Base-by-base conservation (phyloP, 2,888 invertebrate genomes). In the Drosophila atripex region DNA sequence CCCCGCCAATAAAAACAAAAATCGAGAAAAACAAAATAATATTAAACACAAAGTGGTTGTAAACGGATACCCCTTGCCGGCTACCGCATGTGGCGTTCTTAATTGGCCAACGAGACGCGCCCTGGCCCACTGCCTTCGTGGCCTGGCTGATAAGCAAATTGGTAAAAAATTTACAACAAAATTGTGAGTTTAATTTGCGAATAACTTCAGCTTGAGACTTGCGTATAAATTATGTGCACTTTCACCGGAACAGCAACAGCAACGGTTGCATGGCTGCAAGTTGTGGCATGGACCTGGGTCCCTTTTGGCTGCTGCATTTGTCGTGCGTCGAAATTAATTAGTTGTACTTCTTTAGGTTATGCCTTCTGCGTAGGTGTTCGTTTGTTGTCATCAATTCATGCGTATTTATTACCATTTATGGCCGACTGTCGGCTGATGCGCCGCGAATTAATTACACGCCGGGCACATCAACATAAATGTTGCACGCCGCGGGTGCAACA, bases 271-370 rank as follows among this genome's bases (percentile, higher is more conserved):
- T 35, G 35, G 41, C 11, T 41, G 41, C 41, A 18, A 18, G 18
- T 4, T 39, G 70, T 47, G 14, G 46, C 55, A 35, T 6, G 35
- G 50, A 35, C 45, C 46, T 35, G 56, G 35, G 12, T 51, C 50
- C 68, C 59, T 58, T 56, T 74, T 76, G 65, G 14, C n/a, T 51
- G 49, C 56, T 51, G 59, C 45, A 49, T 61, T 50, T 78, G 78
- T 73, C 68, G 64, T 82, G 73, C 77, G 77, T 83, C 84, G 73
- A 77, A 74, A 83, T 85, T 83, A 83, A 83, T 83, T 79, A 82
- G 72, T 55, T 46, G 65, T 68, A 73, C 70, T 83, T 80, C 79
- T 69, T 57, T 57, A 45, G 53, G 43, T 53, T 28, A 28, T 35
- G 21, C 28, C 47, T 45, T 23, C 16, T 47, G 85, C 71, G 80